These are phyloP conservation scores for Globicephala melas DNA, from an alignment of 2,113 vertebrate genomes.

Conservation along the genomic window DNA sequence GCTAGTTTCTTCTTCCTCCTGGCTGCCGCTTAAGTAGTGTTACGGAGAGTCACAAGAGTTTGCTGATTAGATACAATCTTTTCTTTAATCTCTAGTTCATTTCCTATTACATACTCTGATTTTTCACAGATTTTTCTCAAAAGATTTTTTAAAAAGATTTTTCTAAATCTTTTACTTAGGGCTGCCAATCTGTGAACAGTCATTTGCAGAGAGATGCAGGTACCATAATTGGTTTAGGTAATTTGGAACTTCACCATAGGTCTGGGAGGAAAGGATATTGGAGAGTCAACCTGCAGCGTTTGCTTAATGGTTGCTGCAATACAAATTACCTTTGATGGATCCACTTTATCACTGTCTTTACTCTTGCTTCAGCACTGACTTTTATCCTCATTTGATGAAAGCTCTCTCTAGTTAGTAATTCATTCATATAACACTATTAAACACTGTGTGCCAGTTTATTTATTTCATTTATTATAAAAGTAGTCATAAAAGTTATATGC, in stretches of 20 bases:
- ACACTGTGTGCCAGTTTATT: background rate
- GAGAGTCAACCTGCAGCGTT: background rate
- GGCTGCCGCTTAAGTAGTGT: background rate
- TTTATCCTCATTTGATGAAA: conserved; percentile 1
- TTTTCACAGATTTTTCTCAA: background rate
- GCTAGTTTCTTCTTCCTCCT: background rate
- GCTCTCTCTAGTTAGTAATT: background rate
- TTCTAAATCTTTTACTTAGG: background rate
- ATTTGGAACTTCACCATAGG: background rate
- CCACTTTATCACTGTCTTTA: background rate
- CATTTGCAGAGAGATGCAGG: background rate
- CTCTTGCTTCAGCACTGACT: background rate
- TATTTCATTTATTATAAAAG: conserved; percentile 38
- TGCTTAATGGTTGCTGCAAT: background rate
- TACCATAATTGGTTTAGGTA: background rate
- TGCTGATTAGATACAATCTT: background rate
- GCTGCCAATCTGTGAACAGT: background rate
- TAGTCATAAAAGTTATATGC: conserved; percentile 10
- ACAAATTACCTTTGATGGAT: background rate
- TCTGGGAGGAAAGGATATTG: background rate
- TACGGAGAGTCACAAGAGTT: background rate
- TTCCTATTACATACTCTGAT: background rate
- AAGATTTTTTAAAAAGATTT: too few species aligned
- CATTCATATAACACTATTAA: background rate
- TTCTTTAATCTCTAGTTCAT: background rate